These are phyloP conservation scores for Lates japonicus DNA, from an alignment of 2,797 vertebrate genomes.

Conservation along the genomic window DNA sequence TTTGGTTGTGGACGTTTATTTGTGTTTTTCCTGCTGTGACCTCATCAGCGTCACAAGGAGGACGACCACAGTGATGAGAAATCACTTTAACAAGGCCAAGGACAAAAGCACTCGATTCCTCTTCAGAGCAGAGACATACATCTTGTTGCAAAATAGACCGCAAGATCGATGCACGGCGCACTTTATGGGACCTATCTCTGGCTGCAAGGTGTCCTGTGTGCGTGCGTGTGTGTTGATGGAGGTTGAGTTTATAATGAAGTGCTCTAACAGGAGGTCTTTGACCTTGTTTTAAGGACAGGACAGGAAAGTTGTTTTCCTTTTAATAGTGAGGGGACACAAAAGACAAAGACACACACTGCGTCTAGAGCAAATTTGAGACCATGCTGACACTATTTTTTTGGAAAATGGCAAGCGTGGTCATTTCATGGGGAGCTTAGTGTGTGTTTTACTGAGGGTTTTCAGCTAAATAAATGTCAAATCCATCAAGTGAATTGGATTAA, in stretches of 20 bases:
- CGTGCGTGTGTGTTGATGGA: conserved; percentile 12
- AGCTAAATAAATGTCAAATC: neutral
- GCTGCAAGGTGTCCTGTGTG: conserved; percentile 44
- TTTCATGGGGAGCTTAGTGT: neutral
- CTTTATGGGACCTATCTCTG: conserved; percentile 42
- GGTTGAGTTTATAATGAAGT: conserved; percentile 53
- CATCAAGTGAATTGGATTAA: neutral
- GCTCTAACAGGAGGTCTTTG: conserved; percentile 52
- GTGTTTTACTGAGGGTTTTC: neutral
- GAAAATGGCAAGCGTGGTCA: neutral
- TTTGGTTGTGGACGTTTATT: neutral
- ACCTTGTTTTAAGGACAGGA: conserved; percentile 64
- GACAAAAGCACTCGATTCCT: conserved; percentile 43
- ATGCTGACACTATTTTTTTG: neutral
- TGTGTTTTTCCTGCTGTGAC: conserved; percentile 33
- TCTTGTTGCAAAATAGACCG: conserved; percentile 54
- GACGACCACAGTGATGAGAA: conserved; percentile 34
- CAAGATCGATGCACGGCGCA: conserved; percentile 50
- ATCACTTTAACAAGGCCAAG: conserved; percentile 53
- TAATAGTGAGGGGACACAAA: conserved; percentile 28
- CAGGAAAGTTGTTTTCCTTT: conserved; percentile 53
- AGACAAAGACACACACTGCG: conserved; percentile 18
- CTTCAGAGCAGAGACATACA: conserved; percentile 49
- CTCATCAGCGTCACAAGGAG: conserved; percentile 34
- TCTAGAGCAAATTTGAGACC: neutral